These are phyloP conservation scores for Atopsyche davidsoni DNA, from an alignment of 1,140 invertebrate species.

Conservation along the genomic window DNA sequence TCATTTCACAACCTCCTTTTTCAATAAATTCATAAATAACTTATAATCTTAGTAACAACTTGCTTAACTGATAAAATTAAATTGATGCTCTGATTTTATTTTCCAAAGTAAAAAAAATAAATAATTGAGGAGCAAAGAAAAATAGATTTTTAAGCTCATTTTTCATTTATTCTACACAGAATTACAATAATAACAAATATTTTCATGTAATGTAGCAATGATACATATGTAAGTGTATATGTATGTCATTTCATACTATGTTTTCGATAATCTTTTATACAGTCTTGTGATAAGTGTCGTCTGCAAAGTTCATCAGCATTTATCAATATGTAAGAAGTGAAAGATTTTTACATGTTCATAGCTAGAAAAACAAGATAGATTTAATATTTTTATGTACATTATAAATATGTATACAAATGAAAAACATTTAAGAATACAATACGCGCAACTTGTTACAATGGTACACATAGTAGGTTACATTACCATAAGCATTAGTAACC, in stretches of 20 bases:
- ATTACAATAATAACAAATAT: conserved; percentile 2
- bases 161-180: conserved; percentile 9
- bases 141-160: conserved; percentile 9
- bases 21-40: neutral
- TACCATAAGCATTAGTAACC: neutral
- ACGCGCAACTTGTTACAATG: conserved; percentile 3
- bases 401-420: conserved; percentile 8
- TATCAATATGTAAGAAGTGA: conserved; percentile 1
- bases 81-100: neutral
- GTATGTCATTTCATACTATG: conserved; percentile 1
- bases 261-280: neutral
- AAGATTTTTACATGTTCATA: neutral
- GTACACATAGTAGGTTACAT: conserved; percentile 2
- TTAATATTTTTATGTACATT: conserved; percentile 11
- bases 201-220: conserved; percentile 1
- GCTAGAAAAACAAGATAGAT: neutral
- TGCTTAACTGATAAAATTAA: neutral
- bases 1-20: conserved; percentile 7
- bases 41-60: neutral
- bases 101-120: conserved; percentile 2
- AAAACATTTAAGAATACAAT: conserved; percentile 5
- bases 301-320: conserved; percentile 14
- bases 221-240: conserved; percentile 3
- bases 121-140: conserved; percentile 8
- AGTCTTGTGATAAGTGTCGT: conserved; percentile 18